Evolutionary conservation across 2,113 vertebrate species (phyloP).

Genomic region (Thryonomys swinderianus): DNA sequence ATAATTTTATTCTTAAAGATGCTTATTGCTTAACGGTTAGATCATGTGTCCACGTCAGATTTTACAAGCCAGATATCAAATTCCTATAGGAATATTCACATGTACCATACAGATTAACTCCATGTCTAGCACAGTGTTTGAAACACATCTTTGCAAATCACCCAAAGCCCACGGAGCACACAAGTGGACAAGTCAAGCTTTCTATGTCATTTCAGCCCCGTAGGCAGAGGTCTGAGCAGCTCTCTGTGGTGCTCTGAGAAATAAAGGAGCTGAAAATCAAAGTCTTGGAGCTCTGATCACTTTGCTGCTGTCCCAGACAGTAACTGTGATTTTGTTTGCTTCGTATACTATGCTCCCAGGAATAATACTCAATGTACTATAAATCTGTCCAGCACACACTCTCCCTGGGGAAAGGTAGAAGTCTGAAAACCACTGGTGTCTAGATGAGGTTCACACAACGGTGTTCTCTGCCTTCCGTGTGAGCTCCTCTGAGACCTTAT

Average conservation of each 20-base stretch:
- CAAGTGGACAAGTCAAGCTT: fast-evolving
- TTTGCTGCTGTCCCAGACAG: background rate
- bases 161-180: background rate
- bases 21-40: background rate
- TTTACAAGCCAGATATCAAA: background rate
- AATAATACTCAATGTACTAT: background rate
- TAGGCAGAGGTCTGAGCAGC: background rate
- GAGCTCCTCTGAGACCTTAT: background rate
- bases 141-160: background rate
- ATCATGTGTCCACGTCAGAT: background rate
- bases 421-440: background rate
- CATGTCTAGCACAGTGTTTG: background rate
- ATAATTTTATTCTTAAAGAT: constrained; percentile 24
- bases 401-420: background rate
- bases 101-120: background rate
- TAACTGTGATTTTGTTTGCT: background rate
- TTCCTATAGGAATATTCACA: background rate
- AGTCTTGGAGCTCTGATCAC: background rate
- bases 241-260: background rate
- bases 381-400: background rate
- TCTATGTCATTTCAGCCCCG: background rate
- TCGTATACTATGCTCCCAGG: background rate
- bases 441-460: background rate
- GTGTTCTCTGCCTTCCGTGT: background rate
- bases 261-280: background rate